Percentiles rank a stretch among this genome's conserved stretches.
phyloP scores from a whole-genome alignment of 2,113 vertebrate genomes.

The Meleagris gallopavo region DNA sequence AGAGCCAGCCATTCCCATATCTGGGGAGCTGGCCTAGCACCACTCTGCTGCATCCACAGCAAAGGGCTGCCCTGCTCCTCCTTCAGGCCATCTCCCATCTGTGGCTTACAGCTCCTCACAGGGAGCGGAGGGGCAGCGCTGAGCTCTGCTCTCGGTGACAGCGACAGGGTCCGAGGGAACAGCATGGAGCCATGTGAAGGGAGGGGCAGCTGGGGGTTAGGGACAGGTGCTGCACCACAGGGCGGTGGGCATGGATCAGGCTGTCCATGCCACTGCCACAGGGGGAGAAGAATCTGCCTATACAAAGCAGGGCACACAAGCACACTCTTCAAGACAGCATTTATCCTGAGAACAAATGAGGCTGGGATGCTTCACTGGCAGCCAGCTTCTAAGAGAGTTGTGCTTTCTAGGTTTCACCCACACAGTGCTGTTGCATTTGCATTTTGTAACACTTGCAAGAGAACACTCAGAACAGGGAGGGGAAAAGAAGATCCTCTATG shows the following conservation, averaged over 20 bases:
- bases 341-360: neutral
- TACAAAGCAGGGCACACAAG: neutral
- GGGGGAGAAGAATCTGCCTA: neutral
- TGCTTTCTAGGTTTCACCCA: neutral
- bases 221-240: neutral
- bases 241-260: neutral
- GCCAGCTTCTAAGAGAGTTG: neutral
- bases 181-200: neutral
- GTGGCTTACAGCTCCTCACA: neutral
- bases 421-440: neutral
- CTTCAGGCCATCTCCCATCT: neutral
- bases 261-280: rapidly evolving
- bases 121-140: neutral
- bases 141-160: neutral
- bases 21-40: rapidly evolving
- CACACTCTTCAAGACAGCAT: neutral
- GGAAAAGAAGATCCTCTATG: neutral
- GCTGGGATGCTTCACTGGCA: neutral
- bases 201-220: neutral
- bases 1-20: neutral
- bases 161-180: neutral
- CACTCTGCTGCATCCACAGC: neutral
- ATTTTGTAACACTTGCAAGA: neutral
- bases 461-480: neutral
- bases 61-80: neutral